Base-by-base conservation (phyloP, 2,113 vertebrate genomes). In the Cygnus atratus region DNA sequence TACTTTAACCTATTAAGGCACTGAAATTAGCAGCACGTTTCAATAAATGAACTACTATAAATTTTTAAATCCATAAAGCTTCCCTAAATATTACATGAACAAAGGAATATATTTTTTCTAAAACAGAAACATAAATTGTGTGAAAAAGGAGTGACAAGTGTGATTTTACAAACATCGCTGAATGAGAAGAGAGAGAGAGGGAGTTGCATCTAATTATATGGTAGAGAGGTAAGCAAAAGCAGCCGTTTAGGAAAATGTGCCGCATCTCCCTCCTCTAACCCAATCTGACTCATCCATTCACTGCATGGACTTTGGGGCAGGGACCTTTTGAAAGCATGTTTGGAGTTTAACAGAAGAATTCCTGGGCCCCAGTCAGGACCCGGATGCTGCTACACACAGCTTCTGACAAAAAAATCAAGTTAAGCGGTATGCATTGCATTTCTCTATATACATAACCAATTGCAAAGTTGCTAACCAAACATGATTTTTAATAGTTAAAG, bases 321-420 rank as follows among this genome's bases (percentile, higher is more conserved):
- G 24, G 22, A 46, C 10, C 11, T 75, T 88, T 72, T 81, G 46
- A 37, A 93, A 76, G 13, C 13, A 50, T 5, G 19, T 78, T 43
- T 84, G 41, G 18, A 77, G 28, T 5, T 84, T 65, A 75, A 52
- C 43, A 95, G 44, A 79, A 80, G 81, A 87, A 73, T 16, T 77
- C 25, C 35, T 44, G 65, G 24, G 43, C 21, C 55, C 46, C 43
- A 57, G 58, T 61, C 44, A n/a, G 41, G n/a, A 13, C 55, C 39
- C 55, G 58, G 22, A 52, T 70, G 15, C 7, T 54, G 62, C 8
- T 13, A 8, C 22, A 50, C 25, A 54, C 0, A 0, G 5, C 19
- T 89, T 76, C 43, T 43, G 58, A 78, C 12, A 59, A 78, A 74
- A 63, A 41, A 63, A 41, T 15, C 26, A 81, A 57, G 26, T 54